Conservation (phyloP, 1,140 invertebrate genomes). For the Scaptodrosophila lebanonensis region DNA sequence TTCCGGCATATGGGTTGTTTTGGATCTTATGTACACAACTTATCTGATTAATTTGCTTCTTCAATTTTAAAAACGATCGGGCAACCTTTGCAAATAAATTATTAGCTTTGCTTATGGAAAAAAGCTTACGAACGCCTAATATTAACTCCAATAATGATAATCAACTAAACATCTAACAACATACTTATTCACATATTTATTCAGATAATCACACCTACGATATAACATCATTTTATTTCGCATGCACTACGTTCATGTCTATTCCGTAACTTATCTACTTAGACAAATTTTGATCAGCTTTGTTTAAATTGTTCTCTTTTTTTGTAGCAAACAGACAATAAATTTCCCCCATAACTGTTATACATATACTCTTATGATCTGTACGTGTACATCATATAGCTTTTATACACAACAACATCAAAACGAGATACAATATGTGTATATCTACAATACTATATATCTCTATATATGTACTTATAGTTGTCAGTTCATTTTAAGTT, state of each 20-base stretch:
- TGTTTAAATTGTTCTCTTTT: constrained; percentile 15
- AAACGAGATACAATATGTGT: constrained; percentile 8
- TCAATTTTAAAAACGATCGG: too few species aligned
- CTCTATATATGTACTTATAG: constrained; percentile 3
- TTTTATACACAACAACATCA: constrained; percentile 8
- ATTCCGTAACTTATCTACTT: constrained; percentile 1
- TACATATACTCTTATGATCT: too few species aligned
- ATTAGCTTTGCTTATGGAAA: constrained; percentile 62
- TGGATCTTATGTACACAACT: too few species aligned
- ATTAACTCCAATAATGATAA: constrained; percentile 5
- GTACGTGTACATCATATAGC: constrained; percentile 10
- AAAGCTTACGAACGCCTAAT: constrained; percentile 64
- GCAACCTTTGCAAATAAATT: too few species aligned
- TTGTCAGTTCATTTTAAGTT: constrained; percentile 13
- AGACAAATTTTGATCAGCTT: neutral
- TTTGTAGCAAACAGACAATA: constrained; percentile 48
- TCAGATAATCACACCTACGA: too few species aligned
- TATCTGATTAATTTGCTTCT: too few species aligned
- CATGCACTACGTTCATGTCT: too few species aligned
- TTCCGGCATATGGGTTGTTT: too few species aligned
- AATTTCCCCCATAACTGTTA: constrained; percentile 71
- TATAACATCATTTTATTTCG: too few species aligned
- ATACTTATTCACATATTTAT: constrained; percentile 4
- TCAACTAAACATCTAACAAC: constrained; percentile 16
- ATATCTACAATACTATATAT: constrained; percentile 1